Evolutionary conservation across 2,113 vertebrate species (phyloP), one percentile per base, ranked within the genome.

Genomic region (Bubalus kerabau): DNA sequence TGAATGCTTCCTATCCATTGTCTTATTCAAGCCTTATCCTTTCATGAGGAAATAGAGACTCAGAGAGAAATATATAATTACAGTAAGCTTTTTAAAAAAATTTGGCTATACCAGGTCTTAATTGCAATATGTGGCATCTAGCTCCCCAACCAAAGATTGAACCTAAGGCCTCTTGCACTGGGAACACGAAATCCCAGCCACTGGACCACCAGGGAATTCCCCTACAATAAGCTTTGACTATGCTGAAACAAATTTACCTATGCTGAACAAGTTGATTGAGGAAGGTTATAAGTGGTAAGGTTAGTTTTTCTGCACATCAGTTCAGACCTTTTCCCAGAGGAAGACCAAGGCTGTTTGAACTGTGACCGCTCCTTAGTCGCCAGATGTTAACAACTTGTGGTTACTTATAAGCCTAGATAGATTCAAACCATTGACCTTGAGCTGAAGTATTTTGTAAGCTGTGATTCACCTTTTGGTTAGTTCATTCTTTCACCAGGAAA

Each of bases 401-500:
- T 94, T 94, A 43, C 52, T 78, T 21, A 6, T 88, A 85, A 87
- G 50, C 40, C 43, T 87, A 21, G 32, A 46, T 40, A 60, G n/a
- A 80, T 48, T 81, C 43, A 91, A 59, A 59, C 50, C 67, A 62
- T 6, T 96, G 50, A 62, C 80, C 14, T 81, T 91, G 78, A 95
- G 26, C 43, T 87, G 54, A 90, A 93, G 23, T 89, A n/a, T 78
- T 91, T 97, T 84, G 52, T 87, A 95, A 97, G 46, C 50, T 57
- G 17, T 92, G n/a, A 96, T 48, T 96, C 24, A 92, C 94, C 52
- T 80, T 95, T 95, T 95, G 92, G 6, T 84, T 30, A 40, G 57
- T 85, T 96, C 81, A 95, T 87, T 87, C 48, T 94, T 96, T 92
- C 14, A 94, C 76, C 86, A 96, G 92, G 84, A 97, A 98, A 92